A percentile compares a stretch with the other conserved stretches of the same genome.
Evolutionary conservation across 2,113 vertebrate species (phyloP).

Genomic region (Phaethornis superciliosus): DNA sequence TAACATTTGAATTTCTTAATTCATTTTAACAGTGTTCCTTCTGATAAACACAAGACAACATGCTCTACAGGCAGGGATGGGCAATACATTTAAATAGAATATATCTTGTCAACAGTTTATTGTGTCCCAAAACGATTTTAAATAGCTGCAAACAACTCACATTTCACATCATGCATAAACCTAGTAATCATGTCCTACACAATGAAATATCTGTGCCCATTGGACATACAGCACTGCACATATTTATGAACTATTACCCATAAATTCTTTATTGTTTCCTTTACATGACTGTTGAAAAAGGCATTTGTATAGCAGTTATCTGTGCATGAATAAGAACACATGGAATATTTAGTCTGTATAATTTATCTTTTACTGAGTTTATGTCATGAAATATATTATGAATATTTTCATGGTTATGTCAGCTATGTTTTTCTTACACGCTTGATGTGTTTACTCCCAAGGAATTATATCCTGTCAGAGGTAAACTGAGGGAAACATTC

Average conservation of each 20-base stretch:
- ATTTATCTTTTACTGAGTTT: neutral
- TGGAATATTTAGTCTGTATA: conserved; percentile 10
- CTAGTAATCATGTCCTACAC: neutral
- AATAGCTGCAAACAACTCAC: conserved; percentile 10
- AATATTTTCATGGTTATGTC: neutral
- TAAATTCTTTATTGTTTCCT: conserved; percentile 46
- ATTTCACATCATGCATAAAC: conserved; percentile 12
- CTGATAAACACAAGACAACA: conserved; percentile 52
- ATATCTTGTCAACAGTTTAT: conserved; percentile 35
- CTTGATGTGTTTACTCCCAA: neutral
- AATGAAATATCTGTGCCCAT: neutral
- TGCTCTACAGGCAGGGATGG: conserved; percentile 15
- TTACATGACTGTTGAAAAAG: neutral
- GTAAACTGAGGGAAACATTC: neutral
- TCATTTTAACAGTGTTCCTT: conserved; percentile 60
- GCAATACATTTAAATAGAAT: conserved; percentile 1
- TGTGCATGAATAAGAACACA: neutral
- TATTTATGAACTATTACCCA: conserved; percentile 42
- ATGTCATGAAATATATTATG: neutral
- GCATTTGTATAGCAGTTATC: neutral
- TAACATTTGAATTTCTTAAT: conserved; percentile 57
- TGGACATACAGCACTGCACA: neutral
- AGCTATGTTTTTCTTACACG: neutral
- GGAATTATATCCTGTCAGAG: neutral
- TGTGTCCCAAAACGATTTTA: conserved; percentile 32